Evolutionary conservation across 2,113 vertebrate species (phyloP), one percentile per base, ranked within the genome.

Genomic region (Pimephales promelas): DNA sequence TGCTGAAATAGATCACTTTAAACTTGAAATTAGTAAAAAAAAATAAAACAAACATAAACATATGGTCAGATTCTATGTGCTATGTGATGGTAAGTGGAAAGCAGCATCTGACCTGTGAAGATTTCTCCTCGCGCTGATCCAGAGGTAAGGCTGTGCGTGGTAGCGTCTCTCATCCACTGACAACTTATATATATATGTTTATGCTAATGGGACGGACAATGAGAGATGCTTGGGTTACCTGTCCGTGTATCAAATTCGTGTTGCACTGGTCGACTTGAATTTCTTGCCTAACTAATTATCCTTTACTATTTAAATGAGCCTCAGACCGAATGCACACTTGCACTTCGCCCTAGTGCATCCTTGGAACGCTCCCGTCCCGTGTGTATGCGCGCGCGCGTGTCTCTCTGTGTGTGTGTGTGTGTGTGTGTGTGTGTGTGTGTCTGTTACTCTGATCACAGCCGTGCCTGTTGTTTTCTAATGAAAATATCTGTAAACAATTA

Each of bases 261-360:
- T 90, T 90, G 90, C 88, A 88, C 87, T 91, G 90, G 88, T 73
- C 90, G 87, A 95, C 95, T 98, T 95, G 61, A 90, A 92, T 98
- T 96, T 92, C 97, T 93, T 91, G 91, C 91, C 92, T 94, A 94
- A 91, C 95, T 95, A 95, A 96, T 96, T 93, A 96, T 95, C 95
- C 90, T 94, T 89, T 90, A 91, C 92, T 95, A 93, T 95, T 95
- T 95, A 92, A 95, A 95, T 92, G 87, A 78, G 76, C 64, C 89
- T 76, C 85, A 81, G 80, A 54, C 83, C 78, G 72, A 26, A 72
- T 75, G 64, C 79, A 47, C 68, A 52, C 82, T 66, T 74, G 70
- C 36, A 87, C 66, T 77, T 52, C 64, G 28, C 26, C 66, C 68
- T 47, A 54, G 26, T 54, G 28, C 11, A 10, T 40, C 9, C 43